These are phyloP conservation scores for Gobionotothen gibberifrons DNA, from an alignment of 2,797 vertebrate genomes.

Conservation along the genomic window DNA sequence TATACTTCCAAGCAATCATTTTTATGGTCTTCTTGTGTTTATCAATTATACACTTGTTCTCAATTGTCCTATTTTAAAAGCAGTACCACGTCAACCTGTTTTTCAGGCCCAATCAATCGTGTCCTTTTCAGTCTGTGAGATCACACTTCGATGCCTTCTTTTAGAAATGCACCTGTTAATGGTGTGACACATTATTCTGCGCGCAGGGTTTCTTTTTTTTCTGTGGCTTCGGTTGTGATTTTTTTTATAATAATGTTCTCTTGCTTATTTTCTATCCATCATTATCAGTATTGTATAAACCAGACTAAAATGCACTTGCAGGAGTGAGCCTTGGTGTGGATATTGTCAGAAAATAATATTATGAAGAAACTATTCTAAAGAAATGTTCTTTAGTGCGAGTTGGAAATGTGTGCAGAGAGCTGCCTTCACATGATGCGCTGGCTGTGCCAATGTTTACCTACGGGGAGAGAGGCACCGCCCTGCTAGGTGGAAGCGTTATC, in stretches of 20 bases:
- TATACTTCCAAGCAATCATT: neutral
- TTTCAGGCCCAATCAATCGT: neutral
- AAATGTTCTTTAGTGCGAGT: conserved; percentile 7
- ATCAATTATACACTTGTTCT: neutral
- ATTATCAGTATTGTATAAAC: neutral
- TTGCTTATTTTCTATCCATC: conserved; percentile 2
- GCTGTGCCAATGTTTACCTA: no score
- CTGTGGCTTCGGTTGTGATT: neutral
- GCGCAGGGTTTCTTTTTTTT: neutral
- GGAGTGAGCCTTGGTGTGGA: neutral
- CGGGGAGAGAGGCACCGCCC: no score
- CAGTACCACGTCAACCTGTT: neutral
- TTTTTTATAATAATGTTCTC: neutral
- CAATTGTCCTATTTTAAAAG: neutral
- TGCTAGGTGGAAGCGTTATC: no score
- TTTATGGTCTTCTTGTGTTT: conserved; percentile 1
- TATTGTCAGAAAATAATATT: no score
- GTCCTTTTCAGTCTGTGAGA: neutral
- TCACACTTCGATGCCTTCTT: neutral
- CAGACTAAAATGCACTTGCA: neutral
- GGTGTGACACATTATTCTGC: neutral
- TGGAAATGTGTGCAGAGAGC: neutral
- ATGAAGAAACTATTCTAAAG: neutral
- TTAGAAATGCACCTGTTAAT: neutral
- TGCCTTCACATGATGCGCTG: no score